Evolutionary conservation across 2,797 vertebrate genomes (phyloP).

Genomic region (Mionectes olivaceus): DNA sequence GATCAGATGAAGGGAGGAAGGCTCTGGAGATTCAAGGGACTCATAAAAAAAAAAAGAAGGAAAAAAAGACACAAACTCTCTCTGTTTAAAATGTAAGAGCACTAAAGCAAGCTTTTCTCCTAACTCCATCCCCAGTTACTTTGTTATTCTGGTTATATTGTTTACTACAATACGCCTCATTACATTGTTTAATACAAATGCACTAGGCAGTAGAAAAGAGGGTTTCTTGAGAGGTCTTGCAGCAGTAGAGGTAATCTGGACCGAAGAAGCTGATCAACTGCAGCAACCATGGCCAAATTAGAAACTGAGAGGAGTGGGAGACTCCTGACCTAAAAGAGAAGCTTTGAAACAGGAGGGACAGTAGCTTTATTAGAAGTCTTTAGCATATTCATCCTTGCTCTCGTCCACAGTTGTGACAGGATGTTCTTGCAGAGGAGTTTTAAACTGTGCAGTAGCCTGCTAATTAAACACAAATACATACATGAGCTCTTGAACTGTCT

Average conservation of each 20-base stretch:
- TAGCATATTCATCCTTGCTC: background rate
- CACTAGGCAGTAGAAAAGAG: background rate
- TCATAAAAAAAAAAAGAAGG: background rate
- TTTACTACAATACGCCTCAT: slow-evolving; percentile 21
- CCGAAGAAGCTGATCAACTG: background rate
- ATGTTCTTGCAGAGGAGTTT: background rate
- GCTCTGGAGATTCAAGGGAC: background rate
- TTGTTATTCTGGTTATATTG: slow-evolving; percentile 5
- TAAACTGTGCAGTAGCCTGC: background rate
- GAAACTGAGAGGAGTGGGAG: background rate
- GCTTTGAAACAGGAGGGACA: background rate
- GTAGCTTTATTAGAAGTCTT: background rate
- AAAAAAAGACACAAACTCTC: background rate
- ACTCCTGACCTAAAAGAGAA: background rate
- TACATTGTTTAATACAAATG: slow-evolving; percentile 21
- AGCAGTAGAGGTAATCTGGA: background rate
- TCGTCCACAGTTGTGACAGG: background rate
- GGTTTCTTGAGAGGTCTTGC: slow-evolving; percentile 11
- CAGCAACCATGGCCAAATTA: background rate
- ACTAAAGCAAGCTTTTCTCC: background rate
- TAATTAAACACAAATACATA: background rate
- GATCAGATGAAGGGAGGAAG: background rate
- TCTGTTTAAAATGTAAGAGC: slow-evolving; percentile 19
- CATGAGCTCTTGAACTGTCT: background rate
- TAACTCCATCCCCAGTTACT: background rate